A percentile compares a stretch with the other conserved stretches of the same genome.
These are phyloP conservation scores for Semaprochilodus insignis DNA, from an alignment of 2,797 vertebrate species.

Conservation along the genomic window DNA sequence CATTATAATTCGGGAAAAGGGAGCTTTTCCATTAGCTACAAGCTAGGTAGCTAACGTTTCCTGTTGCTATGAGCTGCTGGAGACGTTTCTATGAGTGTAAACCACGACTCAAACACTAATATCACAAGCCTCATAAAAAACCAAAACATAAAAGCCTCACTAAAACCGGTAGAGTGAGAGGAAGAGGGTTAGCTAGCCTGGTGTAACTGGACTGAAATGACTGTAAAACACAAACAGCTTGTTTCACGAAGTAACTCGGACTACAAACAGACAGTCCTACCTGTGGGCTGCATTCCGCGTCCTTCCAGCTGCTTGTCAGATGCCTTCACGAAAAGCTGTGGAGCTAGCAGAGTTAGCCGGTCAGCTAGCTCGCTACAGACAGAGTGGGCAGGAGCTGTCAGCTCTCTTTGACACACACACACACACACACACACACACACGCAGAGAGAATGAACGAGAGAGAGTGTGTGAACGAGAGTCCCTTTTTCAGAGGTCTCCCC, in stretches of 20 bases:
- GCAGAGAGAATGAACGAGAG: background rate
- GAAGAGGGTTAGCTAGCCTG: background rate
- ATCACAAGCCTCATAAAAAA: background rate
- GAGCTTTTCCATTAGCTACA: no score
- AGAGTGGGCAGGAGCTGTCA: constrained; percentile 10
- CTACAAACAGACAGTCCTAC: background rate
- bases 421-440: background rate
- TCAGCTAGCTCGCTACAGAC: background rate
- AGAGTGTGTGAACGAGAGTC: background rate
- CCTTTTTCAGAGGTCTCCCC: background rate
- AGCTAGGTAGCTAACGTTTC: background rate
- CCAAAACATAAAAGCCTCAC: background rate
- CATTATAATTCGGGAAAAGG: no score
- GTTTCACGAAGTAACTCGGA: background rate
- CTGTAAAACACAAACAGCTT: background rate
- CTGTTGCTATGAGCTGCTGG: background rate
- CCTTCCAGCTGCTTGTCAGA: constrained; percentile 9
- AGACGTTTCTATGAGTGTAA: background rate
- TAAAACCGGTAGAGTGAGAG: background rate
- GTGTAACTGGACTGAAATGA: background rate
- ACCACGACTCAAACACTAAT: no score
- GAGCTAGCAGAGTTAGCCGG: background rate
- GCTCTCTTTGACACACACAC: background rate
- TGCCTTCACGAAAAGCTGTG: background rate
- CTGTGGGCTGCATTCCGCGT: background rate